phyloP scores from a whole-genome alignment of 2,888 invertebrate species.

The Tinea pellionella region DNA sequence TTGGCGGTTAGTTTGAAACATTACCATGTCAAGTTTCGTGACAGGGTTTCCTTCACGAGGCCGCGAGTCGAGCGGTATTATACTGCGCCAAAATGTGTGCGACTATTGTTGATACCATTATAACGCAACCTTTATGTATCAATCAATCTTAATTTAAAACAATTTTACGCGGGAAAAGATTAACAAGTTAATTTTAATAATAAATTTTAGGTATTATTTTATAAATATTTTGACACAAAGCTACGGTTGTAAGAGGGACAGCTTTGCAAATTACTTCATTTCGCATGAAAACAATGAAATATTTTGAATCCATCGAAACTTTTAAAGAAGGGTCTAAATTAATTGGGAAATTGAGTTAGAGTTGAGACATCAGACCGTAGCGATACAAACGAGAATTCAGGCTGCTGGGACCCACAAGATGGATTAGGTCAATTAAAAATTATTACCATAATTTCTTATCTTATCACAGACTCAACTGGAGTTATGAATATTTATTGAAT shows the following conservation, averaged over 20 bases:
- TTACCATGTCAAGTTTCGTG: conserved; percentile 40
- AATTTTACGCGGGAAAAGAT: background rate
- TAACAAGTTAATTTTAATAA: background rate
- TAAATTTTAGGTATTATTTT: background rate
- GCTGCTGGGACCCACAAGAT: conserved; percentile 35
- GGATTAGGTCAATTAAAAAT: conserved; percentile 58
- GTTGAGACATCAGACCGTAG: conserved; percentile 35
- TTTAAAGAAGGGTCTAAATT: conserved; percentile 37
- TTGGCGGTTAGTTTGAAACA: conserved; percentile 32
- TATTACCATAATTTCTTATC: conserved; percentile 58
- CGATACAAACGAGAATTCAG: conserved; percentile 30
- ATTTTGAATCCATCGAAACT: conserved; percentile 31
- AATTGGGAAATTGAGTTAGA: conserved; percentile 42
- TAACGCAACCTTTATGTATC: background rate
- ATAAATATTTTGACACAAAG: background rate
- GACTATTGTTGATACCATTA: background rate
- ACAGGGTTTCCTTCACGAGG: conserved; percentile 28
- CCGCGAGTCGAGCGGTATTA: conserved; percentile 19
- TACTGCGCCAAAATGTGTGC: background rate
- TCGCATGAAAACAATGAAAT: conserved; percentile 27
- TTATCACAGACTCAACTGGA: conserved; percentile 47
- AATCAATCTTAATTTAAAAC: background rate
- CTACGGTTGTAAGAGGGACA: background rate
- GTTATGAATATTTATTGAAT: conserved; percentile 45
- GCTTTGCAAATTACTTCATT: conserved; percentile 6